Evolutionary conservation across 2,888 invertebrate species (phyloP).

Genomic region (Chrysomela aeneicollis): DNA sequence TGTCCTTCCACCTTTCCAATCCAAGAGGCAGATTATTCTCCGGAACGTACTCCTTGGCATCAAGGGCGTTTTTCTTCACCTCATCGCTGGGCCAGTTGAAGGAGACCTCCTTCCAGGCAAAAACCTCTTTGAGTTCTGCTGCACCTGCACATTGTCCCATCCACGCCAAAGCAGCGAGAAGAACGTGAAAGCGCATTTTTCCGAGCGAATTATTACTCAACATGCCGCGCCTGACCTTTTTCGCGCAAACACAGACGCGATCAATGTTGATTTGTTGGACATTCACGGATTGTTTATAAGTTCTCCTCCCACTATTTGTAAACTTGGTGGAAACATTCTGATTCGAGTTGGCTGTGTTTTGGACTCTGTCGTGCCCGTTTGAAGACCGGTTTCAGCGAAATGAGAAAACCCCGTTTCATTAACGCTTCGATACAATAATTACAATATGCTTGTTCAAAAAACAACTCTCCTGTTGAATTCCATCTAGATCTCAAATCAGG

Average conservation of each 20-base stretch:
- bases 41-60: conserved; percentile 67
- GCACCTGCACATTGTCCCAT: conserved; percentile 60
- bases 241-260: conserved; percentile 7
- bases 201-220: not conserved
- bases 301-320: conserved; percentile 31
- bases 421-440: too few species aligned
- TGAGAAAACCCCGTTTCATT: not conserved
- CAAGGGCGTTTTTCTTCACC: conserved; percentile 68
- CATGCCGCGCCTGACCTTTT: conserved; percentile 18
- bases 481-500: too few species aligned
- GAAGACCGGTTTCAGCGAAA: not conserved
- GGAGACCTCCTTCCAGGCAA: conserved; percentile 74
- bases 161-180: conserved; percentile 30
- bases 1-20: conserved; percentile 75
- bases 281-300: conserved; percentile 32
- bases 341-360: not conserved
- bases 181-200: conserved; percentile 29
- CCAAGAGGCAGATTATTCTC: conserved; percentile 76
- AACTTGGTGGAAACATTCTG: not conserved
- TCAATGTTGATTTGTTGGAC: not conserved
- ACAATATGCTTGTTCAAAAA: too few species aligned
- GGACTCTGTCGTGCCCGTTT: not conserved
- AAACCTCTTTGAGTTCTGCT: conserved; percentile 66
- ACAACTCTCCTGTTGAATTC: too few species aligned
- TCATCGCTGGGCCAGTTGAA: conserved; percentile 72